phyloP scores from a whole-genome alignment of 2,888 invertebrate species.

The Nomada ruficornis region DNA sequence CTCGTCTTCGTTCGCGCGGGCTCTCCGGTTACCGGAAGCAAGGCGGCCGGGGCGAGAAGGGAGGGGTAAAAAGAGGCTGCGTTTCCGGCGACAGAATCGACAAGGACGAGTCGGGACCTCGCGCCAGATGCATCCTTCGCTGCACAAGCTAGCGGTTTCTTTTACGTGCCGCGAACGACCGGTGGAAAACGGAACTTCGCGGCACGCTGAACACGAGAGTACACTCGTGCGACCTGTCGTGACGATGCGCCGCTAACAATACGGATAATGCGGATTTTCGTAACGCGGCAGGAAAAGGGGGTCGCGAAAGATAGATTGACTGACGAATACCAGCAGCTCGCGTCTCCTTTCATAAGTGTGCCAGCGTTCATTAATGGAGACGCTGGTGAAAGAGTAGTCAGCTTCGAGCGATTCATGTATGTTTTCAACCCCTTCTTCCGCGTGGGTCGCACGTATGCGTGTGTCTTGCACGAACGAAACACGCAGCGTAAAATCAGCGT shows the following conservation, averaged over 20 bases:
- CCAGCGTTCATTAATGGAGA: conserved; percentile 40
- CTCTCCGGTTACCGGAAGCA: conserved; percentile 64
- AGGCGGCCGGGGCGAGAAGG: conserved; percentile 57
- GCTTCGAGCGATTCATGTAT: not conserved
- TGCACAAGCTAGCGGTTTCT: conserved; percentile 77
- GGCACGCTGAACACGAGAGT: conserved; percentile 66
- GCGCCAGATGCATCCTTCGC: conserved; percentile 83
- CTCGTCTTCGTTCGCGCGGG: conserved; percentile 29
- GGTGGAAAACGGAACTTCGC: conserved; percentile 74
- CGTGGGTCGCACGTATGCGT: no score
- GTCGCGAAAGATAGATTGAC: conserved; percentile 58
- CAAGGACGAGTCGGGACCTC: conserved; percentile 82
- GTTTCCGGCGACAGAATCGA: conserved; percentile 78
- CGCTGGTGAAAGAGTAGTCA: conserved; percentile 13
- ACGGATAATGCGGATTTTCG: conserved; percentile 67
- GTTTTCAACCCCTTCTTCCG: no score
- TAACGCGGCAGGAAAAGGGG: conserved; percentile 64
- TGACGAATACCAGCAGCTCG: conserved; percentile 28
- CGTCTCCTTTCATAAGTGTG: not conserved
- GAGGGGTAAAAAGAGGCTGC: conserved; percentile 73
- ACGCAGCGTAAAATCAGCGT: no score
- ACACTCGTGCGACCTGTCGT: conserved; percentile 70
- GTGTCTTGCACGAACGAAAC: no score
- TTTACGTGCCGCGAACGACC: conserved; percentile 61
- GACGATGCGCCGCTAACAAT: conserved; percentile 70